These are phyloP conservation scores for Heliothis peltigera DNA, from an alignment of 2,888 invertebrate species.

Conservation along the genomic window DNA sequence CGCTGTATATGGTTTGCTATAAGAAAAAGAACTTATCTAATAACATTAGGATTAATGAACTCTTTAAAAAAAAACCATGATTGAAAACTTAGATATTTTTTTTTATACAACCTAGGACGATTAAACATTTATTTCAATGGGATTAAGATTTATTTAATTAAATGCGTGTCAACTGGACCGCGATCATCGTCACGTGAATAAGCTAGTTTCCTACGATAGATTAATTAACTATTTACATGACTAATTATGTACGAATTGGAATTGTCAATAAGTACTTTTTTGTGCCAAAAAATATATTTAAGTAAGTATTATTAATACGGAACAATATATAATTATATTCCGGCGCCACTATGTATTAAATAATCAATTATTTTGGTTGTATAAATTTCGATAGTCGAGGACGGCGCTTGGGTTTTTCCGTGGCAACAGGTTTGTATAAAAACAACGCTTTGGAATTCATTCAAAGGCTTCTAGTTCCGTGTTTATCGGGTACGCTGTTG, in stretches of 20 bases:
- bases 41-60: no score
- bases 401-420: conserved; percentile 71
- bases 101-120: no score
- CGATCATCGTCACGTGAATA: background rate
- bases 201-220: background rate
- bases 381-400: conserved; percentile 31
- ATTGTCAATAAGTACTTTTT: conserved; percentile 1
- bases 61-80: no score
- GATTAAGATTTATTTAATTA: no score
- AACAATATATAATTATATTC: conserved; percentile 11
- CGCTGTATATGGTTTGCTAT: background rate
- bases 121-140: no score
- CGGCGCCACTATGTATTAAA: conserved; percentile 33
- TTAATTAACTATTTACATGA: background rate
- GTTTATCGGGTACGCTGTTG: conserved; percentile 55
- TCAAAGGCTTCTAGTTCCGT: conserved; percentile 68
- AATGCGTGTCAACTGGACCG: no score
- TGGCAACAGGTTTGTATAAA: conserved; percentile 73
- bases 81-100: no score
- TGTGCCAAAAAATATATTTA: background rate
- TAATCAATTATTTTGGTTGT: conserved; percentile 14
- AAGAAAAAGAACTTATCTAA: background rate
- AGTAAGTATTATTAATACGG: conserved; percentile 7
- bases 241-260: background rate
- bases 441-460: conserved; percentile 72